Conservation (phyloP, 2,888 invertebrate species). For the Dendrolimus pini region DNA sequence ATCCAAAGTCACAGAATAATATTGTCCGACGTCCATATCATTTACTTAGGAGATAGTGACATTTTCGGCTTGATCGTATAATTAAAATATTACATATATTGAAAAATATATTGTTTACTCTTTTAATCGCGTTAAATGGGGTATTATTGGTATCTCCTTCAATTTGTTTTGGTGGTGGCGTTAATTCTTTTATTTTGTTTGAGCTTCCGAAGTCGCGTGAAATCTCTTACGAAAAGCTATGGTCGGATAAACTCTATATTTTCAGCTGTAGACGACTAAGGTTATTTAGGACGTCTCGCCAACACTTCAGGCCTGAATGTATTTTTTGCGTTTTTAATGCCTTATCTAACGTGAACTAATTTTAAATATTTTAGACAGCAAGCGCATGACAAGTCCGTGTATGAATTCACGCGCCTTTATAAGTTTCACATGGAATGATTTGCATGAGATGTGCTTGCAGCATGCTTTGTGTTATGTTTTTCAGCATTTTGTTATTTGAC, state of each 20-base stretch:
- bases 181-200: not conserved
- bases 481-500: constrained; percentile 3
- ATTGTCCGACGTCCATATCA: too few relatives aligned
- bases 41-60: too few relatives aligned
- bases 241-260: not conserved
- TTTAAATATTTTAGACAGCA: too few relatives aligned
- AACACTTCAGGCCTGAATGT: not conserved
- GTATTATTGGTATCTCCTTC: not conserved
- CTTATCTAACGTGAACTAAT: too few relatives aligned
- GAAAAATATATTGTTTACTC: too few relatives aligned
- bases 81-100: too few relatives aligned
- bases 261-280: not conserved
- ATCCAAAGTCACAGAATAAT: too few relatives aligned
- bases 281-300: not conserved
- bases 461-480: constrained; percentile 12
- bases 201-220: not conserved
- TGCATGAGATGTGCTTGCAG: constrained; percentile 8
- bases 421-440: constrained; percentile 1
- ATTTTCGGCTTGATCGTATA: too few relatives aligned
- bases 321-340: too few relatives aligned
- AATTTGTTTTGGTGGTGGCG: not conserved
- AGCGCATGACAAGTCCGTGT: not conserved
- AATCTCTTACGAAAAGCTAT: not conserved
- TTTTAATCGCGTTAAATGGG: not conserved
- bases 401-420: not conserved